A percentile compares a stretch with the other conserved stretches of the same genome.
Conservation (phyloP, 2,888 invertebrate species). For the Trachelus iudaicus region DNA sequence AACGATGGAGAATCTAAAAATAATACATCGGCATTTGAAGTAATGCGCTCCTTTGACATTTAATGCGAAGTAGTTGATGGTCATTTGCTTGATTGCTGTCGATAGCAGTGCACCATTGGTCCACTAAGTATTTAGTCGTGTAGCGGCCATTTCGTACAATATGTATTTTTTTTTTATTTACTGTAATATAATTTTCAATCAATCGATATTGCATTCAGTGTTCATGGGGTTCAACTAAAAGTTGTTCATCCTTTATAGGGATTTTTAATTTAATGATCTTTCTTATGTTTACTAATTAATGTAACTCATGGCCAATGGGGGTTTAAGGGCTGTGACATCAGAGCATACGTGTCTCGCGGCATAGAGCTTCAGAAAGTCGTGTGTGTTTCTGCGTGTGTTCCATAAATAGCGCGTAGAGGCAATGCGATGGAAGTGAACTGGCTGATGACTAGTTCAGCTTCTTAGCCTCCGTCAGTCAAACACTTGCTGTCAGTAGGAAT, state of each 20-base stretch:
- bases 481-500: constrained; percentile 53
- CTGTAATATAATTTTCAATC: neutral
- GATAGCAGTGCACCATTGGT: neutral
- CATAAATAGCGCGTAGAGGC: constrained; percentile 32
- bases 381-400: constrained; percentile 30
- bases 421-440: constrained; percentile 43
- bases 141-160: neutral
- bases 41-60: constrained; percentile 54
- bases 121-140: neutral
- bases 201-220: neutral
- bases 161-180: neutral
- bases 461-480: constrained; percentile 57
- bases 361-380: constrained; percentile 42
- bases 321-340: constrained; percentile 12
- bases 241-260: neutral
- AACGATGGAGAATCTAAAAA: constrained; percentile 47
- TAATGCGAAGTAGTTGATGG: constrained; percentile 19
- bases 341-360: constrained; percentile 33
- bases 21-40: constrained; percentile 52
- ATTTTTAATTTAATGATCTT: neutral
- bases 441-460: constrained; percentile 49
- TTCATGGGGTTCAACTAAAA: neutral
- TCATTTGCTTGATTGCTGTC: neutral
- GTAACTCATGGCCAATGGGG: neutral
- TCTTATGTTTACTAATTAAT: neutral